Conservation (phyloP, 2,797 vertebrate species). For the Hoplostethus mediterraneus region DNA sequence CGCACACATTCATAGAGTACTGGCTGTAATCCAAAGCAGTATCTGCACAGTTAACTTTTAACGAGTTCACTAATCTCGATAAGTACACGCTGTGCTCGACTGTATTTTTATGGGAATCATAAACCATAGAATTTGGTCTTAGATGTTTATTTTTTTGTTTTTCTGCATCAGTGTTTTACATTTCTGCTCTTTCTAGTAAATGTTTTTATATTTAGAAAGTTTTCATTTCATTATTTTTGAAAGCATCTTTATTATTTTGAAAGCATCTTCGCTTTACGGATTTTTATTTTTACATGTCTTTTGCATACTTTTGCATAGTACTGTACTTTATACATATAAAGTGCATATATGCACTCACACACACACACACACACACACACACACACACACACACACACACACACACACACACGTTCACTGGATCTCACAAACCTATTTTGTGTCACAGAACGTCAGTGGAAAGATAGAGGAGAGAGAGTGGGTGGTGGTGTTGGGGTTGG, state of each 20-base stretch:
- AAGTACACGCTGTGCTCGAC: too few species aligned
- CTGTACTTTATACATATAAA: background rate
- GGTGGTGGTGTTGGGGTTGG: too few species aligned
- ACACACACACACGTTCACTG: conserved; percentile 42
- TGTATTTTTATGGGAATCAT: conserved; percentile 19
- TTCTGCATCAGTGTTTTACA: too few species aligned
- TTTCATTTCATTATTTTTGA: too few species aligned
- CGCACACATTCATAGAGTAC: background rate
- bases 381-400: conserved; percentile 34
- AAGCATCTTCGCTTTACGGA: too few species aligned
- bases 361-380: conserved; percentile 17
- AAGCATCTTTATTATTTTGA: too few species aligned
- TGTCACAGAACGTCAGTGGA: conserved; percentile 66
- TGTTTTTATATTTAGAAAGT: too few species aligned
- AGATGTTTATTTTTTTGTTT: too few species aligned
- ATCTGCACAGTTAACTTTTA: conserved; percentile 2
- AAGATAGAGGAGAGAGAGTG: conserved; percentile 39
- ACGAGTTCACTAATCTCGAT: conserved; percentile 43
- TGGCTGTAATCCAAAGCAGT: conserved; percentile 7
- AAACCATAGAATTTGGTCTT: too few species aligned
- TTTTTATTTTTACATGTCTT: too few species aligned
- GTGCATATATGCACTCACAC: conserved; percentile 42
- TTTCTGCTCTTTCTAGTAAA: too few species aligned
- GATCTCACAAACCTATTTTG: conserved; percentile 78
- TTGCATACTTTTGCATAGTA: too few species aligned